Evolutionary conservation across 2,797 vertebrate species (phyloP).

Genomic region (Tokudaia muenninki): DNA sequence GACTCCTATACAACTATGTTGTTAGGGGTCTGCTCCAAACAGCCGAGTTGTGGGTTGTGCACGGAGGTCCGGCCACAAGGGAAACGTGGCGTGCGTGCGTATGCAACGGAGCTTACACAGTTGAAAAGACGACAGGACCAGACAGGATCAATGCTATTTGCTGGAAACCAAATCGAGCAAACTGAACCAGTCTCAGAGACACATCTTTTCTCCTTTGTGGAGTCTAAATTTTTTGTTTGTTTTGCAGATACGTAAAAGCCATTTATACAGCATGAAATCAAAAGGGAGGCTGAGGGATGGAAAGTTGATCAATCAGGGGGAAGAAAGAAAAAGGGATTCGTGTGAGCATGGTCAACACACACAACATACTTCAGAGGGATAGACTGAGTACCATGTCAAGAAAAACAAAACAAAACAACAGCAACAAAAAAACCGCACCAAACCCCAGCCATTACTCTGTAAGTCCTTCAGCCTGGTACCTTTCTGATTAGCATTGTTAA

Average conservation of each 20-base stretch:
- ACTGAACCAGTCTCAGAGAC: background rate
- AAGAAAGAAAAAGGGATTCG: background rate
- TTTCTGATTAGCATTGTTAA: background rate
- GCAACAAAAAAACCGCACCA: too few species aligned
- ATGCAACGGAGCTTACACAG: too few species aligned
- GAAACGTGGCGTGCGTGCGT: background rate
- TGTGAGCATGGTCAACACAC: fast-evolving
- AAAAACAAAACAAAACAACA: background rate
- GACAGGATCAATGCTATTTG: too few species aligned
- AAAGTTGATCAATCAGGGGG: background rate
- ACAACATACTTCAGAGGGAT: background rate
- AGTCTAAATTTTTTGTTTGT: background rate
- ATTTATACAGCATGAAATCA: background rate
- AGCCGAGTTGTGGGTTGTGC: background rate
- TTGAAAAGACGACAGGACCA: background rate
- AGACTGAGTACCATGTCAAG: background rate
- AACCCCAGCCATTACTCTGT: background rate
- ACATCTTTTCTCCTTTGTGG: background rate
- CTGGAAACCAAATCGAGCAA: background rate
- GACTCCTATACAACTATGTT: background rate
- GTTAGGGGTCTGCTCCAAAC: background rate
- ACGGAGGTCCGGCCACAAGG: fast-evolving
- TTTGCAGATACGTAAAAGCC: background rate
- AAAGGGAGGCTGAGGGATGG: background rate
- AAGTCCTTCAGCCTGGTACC: too few species aligned